Conservation (phyloP, 2,113 vertebrate species). For the Misgurnus mizolepis region DNA sequence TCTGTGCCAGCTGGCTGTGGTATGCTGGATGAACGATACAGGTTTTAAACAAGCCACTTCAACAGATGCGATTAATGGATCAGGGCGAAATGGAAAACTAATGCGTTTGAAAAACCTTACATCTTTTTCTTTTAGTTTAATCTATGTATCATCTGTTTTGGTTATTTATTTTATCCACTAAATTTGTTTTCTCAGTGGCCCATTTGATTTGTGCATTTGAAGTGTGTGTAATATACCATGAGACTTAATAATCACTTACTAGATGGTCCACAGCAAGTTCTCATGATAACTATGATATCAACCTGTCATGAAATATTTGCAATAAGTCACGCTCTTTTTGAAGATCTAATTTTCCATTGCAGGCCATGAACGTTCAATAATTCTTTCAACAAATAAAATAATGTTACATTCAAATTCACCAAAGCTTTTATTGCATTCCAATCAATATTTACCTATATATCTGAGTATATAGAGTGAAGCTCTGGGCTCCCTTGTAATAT, state of each 20-base stretch:
- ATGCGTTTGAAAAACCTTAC: background rate
- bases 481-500: background rate
- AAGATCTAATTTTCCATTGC: background rate
- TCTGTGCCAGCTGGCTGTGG: conserved; percentile 38
- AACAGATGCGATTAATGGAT: background rate
- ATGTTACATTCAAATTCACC: background rate
- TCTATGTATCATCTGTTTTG: background rate
- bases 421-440: background rate
- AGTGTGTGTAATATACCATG: background rate
- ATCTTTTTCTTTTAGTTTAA: background rate
- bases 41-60: conserved; percentile 7
- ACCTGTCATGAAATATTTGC: background rate
- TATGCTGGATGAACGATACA: background rate
- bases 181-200: background rate
- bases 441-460: background rate
- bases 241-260: conserved; percentile 14
- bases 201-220: background rate
- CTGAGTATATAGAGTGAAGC: background rate
- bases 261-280: background rate
- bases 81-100: conserved; percentile 10
- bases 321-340: background rate
- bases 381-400: background rate
- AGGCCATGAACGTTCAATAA: background rate
- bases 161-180: background rate
- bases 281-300: background rate